Evolutionary conservation across 2,113 vertebrate genomes (phyloP).

Genomic region (Penelope pileata): DNA sequence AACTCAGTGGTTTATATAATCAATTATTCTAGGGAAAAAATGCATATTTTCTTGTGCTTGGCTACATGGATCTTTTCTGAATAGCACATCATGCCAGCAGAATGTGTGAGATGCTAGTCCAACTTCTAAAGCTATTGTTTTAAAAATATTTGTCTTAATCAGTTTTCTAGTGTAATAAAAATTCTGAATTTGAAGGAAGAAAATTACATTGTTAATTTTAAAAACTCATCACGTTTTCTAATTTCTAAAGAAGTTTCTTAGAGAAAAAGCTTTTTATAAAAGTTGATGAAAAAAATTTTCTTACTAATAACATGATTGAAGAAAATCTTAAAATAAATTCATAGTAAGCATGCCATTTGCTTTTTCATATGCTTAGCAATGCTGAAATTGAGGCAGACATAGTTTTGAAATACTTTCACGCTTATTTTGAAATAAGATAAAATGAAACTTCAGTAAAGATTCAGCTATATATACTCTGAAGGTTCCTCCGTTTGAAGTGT

Average conservation of each 20-base stretch:
- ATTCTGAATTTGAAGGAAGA: neutral
- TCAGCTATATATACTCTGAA: neutral
- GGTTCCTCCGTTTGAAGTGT: neutral
- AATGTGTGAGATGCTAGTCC: neutral
- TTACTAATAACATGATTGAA: neutral
- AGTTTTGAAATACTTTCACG: neutral
- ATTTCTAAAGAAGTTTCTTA: neutral
- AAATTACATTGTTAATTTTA: neutral
- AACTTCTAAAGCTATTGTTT: constrained; percentile 12
- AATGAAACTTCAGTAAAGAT: neutral
- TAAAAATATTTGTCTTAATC: neutral
- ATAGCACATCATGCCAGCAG: neutral
- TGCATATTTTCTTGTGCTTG: neutral
- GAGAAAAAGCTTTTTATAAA: neutral
- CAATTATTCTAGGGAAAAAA: neutral
- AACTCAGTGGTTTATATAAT: neutral
- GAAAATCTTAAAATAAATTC: neutral
- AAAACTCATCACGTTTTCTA: neutral
- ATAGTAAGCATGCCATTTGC: neutral
- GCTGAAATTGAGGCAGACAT: neutral
- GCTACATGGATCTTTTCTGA: neutral
- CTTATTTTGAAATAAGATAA: neutral
- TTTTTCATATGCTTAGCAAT: neutral
- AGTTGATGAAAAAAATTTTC: neutral
- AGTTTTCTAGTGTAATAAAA: neutral